Evolutionary conservation across 2,888 invertebrate species (phyloP).

Genomic region (Lepidocyrtoides sp.): DNA sequence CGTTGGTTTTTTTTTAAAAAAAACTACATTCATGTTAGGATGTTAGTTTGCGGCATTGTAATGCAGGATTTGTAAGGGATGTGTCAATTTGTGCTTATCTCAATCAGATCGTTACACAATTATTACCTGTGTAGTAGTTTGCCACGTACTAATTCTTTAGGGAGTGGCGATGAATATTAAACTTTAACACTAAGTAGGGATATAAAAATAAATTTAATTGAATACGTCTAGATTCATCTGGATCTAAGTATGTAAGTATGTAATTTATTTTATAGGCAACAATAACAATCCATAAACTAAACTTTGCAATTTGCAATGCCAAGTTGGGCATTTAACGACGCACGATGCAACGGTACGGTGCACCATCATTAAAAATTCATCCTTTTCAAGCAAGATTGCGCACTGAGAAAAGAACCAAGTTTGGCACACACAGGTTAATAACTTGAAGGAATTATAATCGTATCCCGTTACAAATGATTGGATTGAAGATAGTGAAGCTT

Average conservation of each 20-base stretch:
- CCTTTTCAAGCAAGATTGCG: not conserved
- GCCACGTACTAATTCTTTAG: slow-evolving; percentile 59
- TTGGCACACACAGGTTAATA: slow-evolving; percentile 12
- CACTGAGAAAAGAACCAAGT: not conserved
- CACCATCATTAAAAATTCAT: not conserved
- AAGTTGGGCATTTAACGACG: not conserved
- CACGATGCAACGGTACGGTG: too few relatives aligned
- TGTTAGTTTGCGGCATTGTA: too few relatives aligned
- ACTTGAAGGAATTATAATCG: slow-evolving; percentile 31
- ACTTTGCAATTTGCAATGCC: too few relatives aligned
- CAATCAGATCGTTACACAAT: slow-evolving; percentile 47
- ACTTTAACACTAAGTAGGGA: too few relatives aligned
- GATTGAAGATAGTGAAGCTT: slow-evolving; percentile 49
- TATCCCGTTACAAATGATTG: slow-evolving; percentile 61
- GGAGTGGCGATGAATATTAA: not conserved
- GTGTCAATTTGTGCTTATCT: slow-evolving; percentile 40
- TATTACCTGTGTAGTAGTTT: slow-evolving; percentile 16
- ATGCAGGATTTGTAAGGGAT: not conserved
- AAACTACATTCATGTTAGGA: too few relatives aligned
- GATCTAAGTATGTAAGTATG: too few relatives aligned
- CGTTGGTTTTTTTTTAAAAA: too few relatives aligned
- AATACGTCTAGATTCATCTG: too few relatives aligned
- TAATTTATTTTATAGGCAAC: not conserved
- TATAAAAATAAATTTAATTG: too few relatives aligned
- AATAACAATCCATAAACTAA: not conserved